Base-by-base conservation (phyloP, 2,888 invertebrate genomes). In the Nemotelus nigrinus region DNA sequence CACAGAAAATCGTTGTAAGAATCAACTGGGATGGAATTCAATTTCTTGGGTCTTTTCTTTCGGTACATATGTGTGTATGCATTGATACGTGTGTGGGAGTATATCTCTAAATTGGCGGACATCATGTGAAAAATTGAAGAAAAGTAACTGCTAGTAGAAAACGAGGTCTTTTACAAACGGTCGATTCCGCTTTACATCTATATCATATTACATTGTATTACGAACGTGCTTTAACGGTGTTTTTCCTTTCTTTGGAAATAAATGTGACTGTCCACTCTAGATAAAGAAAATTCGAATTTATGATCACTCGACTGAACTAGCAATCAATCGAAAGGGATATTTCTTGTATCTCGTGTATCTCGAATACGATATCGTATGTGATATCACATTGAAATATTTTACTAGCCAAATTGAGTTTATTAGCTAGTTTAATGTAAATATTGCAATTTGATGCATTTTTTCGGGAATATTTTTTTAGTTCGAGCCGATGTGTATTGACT, bases 11-110 rank as follows among this genome's bases (percentile, higher is more conserved):
- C 41, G 63, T 41, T 63, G 63, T 63, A 10, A 10, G 43, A 63
- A 63, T 63, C 41, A 63, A 63, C 43, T 63, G 41, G 43, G 41
- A 39, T 63, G 63, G 63, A 63, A 63, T 63, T 63, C 63, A 43
- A 63, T 63, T 63, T 63, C 41, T 41, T 3, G 6, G 58, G 4
- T 8, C 58, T n/a, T 58, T 58, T 58, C 58, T 58, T 63, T 63
- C 43, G 43, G 10, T 63, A 63, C 3, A 63, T 2, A 0, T 43
- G 7, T 50, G 5, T 50, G 8, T 8, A 50, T 7, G 5, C 5
- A 25, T 25, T 25, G 25, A 25, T 25, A 25, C 25, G 25, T 25
- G 25, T 25, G 25, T 25, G 25, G 25, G 25, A 25, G 25, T 25
- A 25, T 25, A 25, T 25, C 25, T 25, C 50, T 50, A 5, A 50